Evolutionary conservation across 1,140 invertebrate species (phyloP), one percentile per base, ranked within the genome.

Genomic region (Euwallacea similis): DNA sequence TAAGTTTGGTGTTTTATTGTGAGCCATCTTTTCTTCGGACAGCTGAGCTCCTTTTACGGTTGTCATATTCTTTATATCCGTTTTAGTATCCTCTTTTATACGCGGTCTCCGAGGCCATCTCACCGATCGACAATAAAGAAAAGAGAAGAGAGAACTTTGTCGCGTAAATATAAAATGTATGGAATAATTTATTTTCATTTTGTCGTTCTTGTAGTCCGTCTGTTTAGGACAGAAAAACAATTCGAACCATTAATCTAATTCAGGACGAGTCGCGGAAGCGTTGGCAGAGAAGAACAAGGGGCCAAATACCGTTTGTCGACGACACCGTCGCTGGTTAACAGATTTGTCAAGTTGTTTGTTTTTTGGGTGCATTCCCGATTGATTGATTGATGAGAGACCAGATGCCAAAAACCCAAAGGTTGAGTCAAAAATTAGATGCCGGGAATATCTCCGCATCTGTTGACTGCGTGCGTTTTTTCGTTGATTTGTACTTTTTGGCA

Each of bases 81-180:
- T 33, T 33, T 33, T 33, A 33, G 21, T 33, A 33, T 13, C 9
- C 46, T 50, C 46, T 50, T 50, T 50, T 50, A 50, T 50, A 50
- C 46, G 21, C 21, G 21, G 21, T 33, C 21, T 33, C 21, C 21
- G 21, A 33, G 21, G 21, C 21, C 46, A 50, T 50, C 46, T 13
- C 13, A 50, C 13, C 9, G 9, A 50, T 50, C 46, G 46, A 11
- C 46, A 11, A 50, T 13, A 50, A 50, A 11, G 21, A 33, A 50
- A 50, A 50, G 46, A 13, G 13, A 13, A 11, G 13, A 50, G 13
- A 50, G 46, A 50, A 75, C 70, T 76, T 74, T 73, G 71, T 71
- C 74, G 75, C 72, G 63, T 71, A 69, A 69, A 77, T 78, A 78
- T 78, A 78, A 78, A 78, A 78, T 78, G 77, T 78, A 78, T 78